A percentile compares a stretch with the other conserved stretches of the same genome.
Conservation (phyloP, 2,888 invertebrate species). For the Aspidapion aeneum region DNA sequence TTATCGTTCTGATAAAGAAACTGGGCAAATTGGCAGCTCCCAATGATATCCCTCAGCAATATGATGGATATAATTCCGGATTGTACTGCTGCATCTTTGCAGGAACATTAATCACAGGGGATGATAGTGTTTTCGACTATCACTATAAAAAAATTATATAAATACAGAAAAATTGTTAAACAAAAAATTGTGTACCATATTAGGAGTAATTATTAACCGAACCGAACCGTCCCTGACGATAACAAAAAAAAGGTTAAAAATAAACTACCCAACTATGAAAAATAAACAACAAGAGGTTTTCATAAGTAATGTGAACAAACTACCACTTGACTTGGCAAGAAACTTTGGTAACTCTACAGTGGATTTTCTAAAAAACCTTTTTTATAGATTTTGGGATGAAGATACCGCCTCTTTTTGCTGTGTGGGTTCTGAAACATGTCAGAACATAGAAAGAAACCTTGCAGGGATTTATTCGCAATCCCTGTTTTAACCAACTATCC, state of each 20-base stretch:
- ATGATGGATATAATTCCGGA: not conserved
- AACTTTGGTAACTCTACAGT: not conserved
- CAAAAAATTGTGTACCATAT: no score
- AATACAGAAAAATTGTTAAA: not conserved
- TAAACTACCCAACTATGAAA: not conserved
- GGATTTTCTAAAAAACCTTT: not conserved
- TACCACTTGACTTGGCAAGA: not conserved
- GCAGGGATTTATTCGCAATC: not conserved
- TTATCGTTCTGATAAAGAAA: not conserved
- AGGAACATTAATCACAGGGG: not conserved
- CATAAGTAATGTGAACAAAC: not conserved
- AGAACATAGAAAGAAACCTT: not conserved
- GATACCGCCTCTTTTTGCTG: not conserved
- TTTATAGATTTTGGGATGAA: not conserved
- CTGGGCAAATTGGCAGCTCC: not conserved
- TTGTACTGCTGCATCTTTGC: not conserved
- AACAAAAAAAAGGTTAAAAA: not conserved
- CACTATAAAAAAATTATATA: not conserved
- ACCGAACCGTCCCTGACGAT: no score
- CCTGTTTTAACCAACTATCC: not conserved
- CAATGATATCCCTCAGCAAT: not conserved
- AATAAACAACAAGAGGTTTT: not conserved
- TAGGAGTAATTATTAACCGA: no score
- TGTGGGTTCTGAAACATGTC: not conserved
- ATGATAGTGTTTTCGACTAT: not conserved